Evolutionary conservation across 2,888 invertebrate genomes (phyloP), one percentile per base, ranked within the genome.

Genomic region (Harpalus rubripes): DNA sequence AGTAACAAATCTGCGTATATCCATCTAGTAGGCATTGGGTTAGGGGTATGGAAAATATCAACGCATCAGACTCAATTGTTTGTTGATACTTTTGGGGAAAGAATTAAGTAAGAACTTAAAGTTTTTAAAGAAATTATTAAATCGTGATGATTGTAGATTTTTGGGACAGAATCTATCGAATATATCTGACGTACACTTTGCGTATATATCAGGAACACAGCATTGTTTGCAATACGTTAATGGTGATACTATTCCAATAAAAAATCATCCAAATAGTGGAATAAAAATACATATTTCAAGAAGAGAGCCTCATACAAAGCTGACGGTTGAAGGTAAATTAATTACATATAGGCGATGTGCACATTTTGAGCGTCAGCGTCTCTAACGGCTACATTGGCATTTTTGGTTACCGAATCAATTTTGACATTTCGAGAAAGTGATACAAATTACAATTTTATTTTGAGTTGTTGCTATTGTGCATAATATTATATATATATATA

Each of bases 121-220:
- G 41, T 32, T 80, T 61, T 41, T 81, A 3, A 15, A 7, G 68
- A 52, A 16, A 32, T 32, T 32, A 8, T 16, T 16, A 61, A 61
- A 59, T 6, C 1, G 59, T 10, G 26, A 39, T 52, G 88, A 93
- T 85, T 92, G 85, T 89, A 91, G 22, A 68, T 65, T 79, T 26
- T 86, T 88, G 12, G 88, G 88, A 0, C 63, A 86, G 8, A 90
- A 91, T 10, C 88, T 95, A 8, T 89, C 91, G 1, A 92, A 93
- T 87, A 91, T 95, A 0, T 92, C 93, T 0, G 94, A 94, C 85
- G 92, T 95, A 8, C 94, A 95, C 90, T 95, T 95, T 88, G 93
- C 95, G 0, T 95, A 94, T 89, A 94, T 95, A 72, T 89, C 89
- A 0, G 88, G 92, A 52, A 89, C 88, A 1, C 90, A 91, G 39